Percentiles rank a stretch among this genome's conserved stretches.
phyloP scores from a whole-genome alignment of 2,113 vertebrate species.

The Zingel zingel region DNA sequence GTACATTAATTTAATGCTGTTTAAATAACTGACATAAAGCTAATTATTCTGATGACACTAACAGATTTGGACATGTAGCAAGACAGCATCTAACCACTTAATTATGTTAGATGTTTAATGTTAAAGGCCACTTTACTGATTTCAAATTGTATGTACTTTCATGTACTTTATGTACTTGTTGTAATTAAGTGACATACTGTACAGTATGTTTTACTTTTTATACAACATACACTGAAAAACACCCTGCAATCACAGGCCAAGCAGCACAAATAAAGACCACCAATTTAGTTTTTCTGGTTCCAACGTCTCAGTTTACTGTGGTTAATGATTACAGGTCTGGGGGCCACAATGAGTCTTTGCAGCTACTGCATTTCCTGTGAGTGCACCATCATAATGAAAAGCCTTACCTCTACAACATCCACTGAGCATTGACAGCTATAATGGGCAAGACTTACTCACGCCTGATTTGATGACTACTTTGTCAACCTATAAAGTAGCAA shows the following conservation, averaged over 20 bases:
- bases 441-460: neutral
- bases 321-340: conserved; percentile 28
- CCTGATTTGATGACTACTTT: neutral
- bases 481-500: neutral
- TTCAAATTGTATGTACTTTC: neutral
- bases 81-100: neutral
- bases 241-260: neutral
- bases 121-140: neutral
- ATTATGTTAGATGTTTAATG: neutral
- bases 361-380: neutral
- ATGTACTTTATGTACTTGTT: neutral
- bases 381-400: conserved; percentile 3
- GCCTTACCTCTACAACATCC: neutral
- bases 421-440: neutral
- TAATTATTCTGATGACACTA: neutral
- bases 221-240: neutral
- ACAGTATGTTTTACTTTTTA: no score
- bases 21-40: conserved; percentile 11
- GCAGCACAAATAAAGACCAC: neutral
- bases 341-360: neutral
- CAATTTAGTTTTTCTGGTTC: neutral
- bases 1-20: conserved; percentile 24
- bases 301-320: neutral
- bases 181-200: neutral
- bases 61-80: neutral